These are phyloP conservation scores for Syngnathoides biaculeatus DNA, from an alignment of 2,113 vertebrate genomes.

Conservation along the genomic window DNA sequence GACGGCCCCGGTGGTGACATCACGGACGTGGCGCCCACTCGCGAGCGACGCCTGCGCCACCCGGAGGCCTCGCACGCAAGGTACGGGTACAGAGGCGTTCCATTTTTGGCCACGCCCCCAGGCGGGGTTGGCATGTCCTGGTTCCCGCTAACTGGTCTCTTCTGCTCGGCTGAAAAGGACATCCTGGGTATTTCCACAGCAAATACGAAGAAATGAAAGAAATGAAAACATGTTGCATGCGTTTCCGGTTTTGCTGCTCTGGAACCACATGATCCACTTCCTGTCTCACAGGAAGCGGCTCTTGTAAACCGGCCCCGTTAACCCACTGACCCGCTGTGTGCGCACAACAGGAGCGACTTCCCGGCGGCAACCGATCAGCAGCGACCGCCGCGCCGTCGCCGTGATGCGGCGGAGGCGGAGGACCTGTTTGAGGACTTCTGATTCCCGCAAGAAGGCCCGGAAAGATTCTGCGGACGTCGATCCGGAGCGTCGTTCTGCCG, in stretches of 20 bases:
- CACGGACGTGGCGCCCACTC: conserved; percentile 78
- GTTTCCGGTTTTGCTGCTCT: conserved; percentile 55
- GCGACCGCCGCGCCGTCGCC: conserved; percentile 51
- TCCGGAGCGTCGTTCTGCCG: not conserved
- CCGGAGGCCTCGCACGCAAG: conserved; percentile 28
- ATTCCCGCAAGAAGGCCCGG: not conserved
- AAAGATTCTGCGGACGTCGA: not conserved
- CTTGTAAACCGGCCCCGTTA: conserved; percentile 66
- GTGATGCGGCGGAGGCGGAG: conserved; percentile 72
- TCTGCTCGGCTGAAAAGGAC: conserved; percentile 16
- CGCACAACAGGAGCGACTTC: conserved; percentile 60
- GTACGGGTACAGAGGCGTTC: too few species aligned
- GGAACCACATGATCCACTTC: conserved; percentile 61
- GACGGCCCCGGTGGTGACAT: conserved; percentile 73
- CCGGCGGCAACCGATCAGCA: conserved; percentile 42
- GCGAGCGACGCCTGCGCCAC: conserved; percentile 81
- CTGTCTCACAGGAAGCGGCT: conserved; percentile 56
- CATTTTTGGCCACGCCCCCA: too few species aligned
- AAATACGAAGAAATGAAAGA: not conserved
- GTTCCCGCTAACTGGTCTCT: conserved; percentile 55
- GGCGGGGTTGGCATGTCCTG: too few species aligned
- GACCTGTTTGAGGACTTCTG: conserved; percentile 84
- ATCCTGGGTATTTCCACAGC: too few species aligned
- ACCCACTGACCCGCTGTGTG: conserved; percentile 45
- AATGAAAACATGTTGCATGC: too few species aligned